Base-by-base conservation (phyloP, 2,797 vertebrate genomes). In the Lacerta viridis region DNA sequence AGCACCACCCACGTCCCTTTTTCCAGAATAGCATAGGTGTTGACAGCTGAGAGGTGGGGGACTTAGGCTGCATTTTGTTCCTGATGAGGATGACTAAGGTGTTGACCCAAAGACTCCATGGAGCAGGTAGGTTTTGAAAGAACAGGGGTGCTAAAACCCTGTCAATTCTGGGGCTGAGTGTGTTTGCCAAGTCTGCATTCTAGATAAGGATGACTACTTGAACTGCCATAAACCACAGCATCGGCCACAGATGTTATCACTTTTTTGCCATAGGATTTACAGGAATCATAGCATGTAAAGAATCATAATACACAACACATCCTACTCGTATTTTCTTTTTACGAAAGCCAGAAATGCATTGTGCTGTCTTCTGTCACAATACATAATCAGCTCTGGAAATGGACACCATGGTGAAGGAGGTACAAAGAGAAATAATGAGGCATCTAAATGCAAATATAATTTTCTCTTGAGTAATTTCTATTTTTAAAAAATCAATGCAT, bases 391-490 rank as follows among this genome's bases (percentile, higher is more conserved):
- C 13, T 87, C 90, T 81, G 89, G 80, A 93, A 93, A n/a, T 5
- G 84, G 93, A 89, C 66, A 87, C 50, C 29, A 87, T 76, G 82
- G 93, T 85, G 59, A 39, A 87, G 4, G 18, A 83, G 80, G 88
- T 86, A 92, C 90, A 88, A 90, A 8, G 1, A 39, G 5, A 84
- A 76, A 84, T 77, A 89, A 80, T 78, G 91, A 76, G 66, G 0
- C 69, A 85, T 71, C 89, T 74, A 91, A 92, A 95, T 91, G 92
- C 84, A 91, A 88, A 88, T 74, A 78, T 25, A 86, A 82, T 69
- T 92, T 36, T 90, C 77, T 84, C 80, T 46, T 64, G 61, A 75
- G 88, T 86, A 79, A 55, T 8, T 74, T 86, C 93, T 55, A 55
- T 55, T 55, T 88, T 1, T 61, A 88, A 90, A 90, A 79, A 82